Evolutionary conservation across 1,140 invertebrate species (phyloP).

Genomic region (Agrypnia vestita): DNA sequence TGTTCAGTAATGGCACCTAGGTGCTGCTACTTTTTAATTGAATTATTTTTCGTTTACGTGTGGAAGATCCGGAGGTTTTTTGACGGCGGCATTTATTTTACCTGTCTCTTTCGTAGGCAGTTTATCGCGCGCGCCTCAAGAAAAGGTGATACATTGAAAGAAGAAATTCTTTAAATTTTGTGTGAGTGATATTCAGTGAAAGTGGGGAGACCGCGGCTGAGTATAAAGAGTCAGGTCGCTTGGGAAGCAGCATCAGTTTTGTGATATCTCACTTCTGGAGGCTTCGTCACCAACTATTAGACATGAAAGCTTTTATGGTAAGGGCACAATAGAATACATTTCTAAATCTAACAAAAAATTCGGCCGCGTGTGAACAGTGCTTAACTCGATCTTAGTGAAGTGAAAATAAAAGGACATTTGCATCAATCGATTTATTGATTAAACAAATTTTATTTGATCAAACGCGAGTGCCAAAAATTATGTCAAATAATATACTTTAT

Average conservation of each 20-base stretch:
- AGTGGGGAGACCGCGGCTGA: not conserved
- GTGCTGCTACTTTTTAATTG: too few relatives aligned
- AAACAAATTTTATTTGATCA: not conserved
- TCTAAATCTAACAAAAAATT: not conserved
- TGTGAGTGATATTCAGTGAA: not conserved
- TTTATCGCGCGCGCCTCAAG: too few relatives aligned
- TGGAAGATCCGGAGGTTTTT: too few relatives aligned
- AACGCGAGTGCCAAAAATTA: too few relatives aligned
- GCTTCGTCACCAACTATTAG: slow-evolving; percentile 9
- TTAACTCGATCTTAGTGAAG: not conserved
- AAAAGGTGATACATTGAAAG: too few relatives aligned
- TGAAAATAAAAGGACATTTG: slow-evolving; percentile 7
- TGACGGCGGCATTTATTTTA: too few relatives aligned
- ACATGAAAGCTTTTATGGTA: slow-evolving; percentile 50
- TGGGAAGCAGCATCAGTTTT: slow-evolving; percentile 25
- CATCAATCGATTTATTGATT: not conserved
- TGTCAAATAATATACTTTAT: too few relatives aligned
- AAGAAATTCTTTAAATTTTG: too few relatives aligned
- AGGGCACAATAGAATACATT: slow-evolving; percentile 6
- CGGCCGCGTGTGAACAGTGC: slow-evolving; percentile 8
- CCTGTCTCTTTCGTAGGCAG: too few relatives aligned
- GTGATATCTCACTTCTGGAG: slow-evolving; percentile 11
- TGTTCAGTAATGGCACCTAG: too few relatives aligned
- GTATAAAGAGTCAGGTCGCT: not conserved
- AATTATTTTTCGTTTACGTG: too few relatives aligned